Base-by-base conservation (phyloP, 2,113 vertebrate species). In the Etheostoma cragini region DNA sequence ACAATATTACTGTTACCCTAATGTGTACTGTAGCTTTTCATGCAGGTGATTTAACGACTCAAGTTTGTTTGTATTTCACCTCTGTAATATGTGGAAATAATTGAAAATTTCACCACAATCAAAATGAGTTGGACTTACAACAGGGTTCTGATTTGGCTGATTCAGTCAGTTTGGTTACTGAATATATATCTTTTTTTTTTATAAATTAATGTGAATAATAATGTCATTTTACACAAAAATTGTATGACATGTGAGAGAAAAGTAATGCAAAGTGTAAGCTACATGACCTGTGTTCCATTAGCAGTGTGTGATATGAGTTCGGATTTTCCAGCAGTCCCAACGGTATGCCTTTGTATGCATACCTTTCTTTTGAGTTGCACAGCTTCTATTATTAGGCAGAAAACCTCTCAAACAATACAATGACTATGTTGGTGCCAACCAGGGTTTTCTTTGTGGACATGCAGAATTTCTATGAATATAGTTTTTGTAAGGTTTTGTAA, bases 401-500 rank as follows among this genome's bases (percentile, higher is more conserved):
- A 88, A 91, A 88, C 76, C 78, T 94, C 79, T 92, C 83, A 87
- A 92, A 92, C 81, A 87, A 91, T 81, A 87, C 26, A 73, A 83
- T 80, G 81, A 87, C 92, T 78, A 91, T 86, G 89, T 93, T 94
- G 92, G 93, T 96, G 91, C 91, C 91, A 92, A 94, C 93, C 91
- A 96, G 96, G 97, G 96, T 97, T 95, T 95, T 94, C 95, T 97
- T 96, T 96, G 96, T 97, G 96, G 94, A 97, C 95, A 96, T 96
- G 95, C 96, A 97, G 96, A 97, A 97, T 98, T 98, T 99, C 96
- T 98, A 98, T 98, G 94, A 98, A 97, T 97, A 98, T 97, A 97
- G 96, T 96, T 98, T 95, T 98, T 98, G 97, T 98, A 99, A 97
- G 96, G 96, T 98, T 98, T 98, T 99, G 96, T 97, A 97, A 97